Evolutionary conservation across 2,113 vertebrate genomes (phyloP), one percentile per base, ranked within the genome.

Genomic region (Melanostigma gelatinosum): DNA sequence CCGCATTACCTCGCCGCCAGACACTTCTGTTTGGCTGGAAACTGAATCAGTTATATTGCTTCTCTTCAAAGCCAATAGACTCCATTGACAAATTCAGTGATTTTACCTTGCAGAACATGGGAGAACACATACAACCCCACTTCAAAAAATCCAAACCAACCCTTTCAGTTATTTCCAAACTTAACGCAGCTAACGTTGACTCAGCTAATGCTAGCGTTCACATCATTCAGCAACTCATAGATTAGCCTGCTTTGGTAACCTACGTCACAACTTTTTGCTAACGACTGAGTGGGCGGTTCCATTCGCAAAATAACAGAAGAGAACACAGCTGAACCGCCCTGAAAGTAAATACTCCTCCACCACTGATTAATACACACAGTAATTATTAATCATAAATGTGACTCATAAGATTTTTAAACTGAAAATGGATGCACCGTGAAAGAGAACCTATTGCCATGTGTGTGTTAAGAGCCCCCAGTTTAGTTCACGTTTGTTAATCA

Each of bases 401-500:
- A 18, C 46, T 27, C 36, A 8, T 20, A 36, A 8, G 54, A 57
- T 75, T n/a, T 70, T 34, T 13, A 40, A 55, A 36, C 36, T 55
- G 20, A 48, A 32, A 38, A 12, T 24, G 27, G 77, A 6, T 12
- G 27, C 29, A 42, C 22, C 34, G 22, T 62, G 29, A 8, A 68
- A 69, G 13, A 60, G 70, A 67, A 38, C 7, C 13, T 44, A 46
- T 44, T 38, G 70, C 36, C 29, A 66, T 52, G 36, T 73, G 36
- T 73, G 50, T 66, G 32, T 67, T 22, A 55, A 54, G 48, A 52
- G 44, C 7, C 13, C 13, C 6, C 8, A 16, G 6, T 73, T 55
- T 54, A 67, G 36, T 62, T 20, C 24, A 29, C 38, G 55, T 50
- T 44, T 69, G 74, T 75, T 70, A 36, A 46, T 69, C 68, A 63